Conservation (phyloP, 2,888 invertebrate genomes). For the Stictocephala bisonia region DNA sequence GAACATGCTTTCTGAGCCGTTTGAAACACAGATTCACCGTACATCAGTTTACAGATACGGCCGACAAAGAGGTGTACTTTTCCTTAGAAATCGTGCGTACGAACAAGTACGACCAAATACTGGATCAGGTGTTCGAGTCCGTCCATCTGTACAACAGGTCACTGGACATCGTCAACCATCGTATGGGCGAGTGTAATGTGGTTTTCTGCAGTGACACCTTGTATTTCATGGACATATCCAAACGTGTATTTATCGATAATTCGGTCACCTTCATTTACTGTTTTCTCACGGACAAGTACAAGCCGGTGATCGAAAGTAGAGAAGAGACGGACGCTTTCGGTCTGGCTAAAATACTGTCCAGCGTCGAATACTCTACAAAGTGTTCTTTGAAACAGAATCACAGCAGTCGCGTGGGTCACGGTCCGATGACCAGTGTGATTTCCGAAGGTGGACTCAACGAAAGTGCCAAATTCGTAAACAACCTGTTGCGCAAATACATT, state of each 20-base stretch:
- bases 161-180: not conserved
- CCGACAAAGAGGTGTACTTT: not conserved
- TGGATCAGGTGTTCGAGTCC: not conserved
- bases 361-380: not conserved
- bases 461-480: not conserved
- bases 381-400: not conserved
- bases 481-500: not conserved
- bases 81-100: not conserved
- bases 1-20: too few relatives aligned
- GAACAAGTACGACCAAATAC: not conserved
- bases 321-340: not conserved
- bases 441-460: conserved; percentile 17
- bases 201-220: conserved; percentile 9
- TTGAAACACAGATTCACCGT: conserved; percentile 1
- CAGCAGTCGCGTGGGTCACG: not conserved
- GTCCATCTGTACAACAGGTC: not conserved
- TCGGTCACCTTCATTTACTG: conserved; percentile 7
- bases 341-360: conserved; percentile 21
- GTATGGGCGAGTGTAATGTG: not conserved
- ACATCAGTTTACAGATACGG: not conserved
- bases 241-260: not conserved
- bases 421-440: not conserved
- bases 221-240: not conserved
- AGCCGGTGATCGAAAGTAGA: not conserved
- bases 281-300: not conserved